phyloP scores from a whole-genome alignment of 2,113 vertebrate species.

The Prinia subflava region DNA sequence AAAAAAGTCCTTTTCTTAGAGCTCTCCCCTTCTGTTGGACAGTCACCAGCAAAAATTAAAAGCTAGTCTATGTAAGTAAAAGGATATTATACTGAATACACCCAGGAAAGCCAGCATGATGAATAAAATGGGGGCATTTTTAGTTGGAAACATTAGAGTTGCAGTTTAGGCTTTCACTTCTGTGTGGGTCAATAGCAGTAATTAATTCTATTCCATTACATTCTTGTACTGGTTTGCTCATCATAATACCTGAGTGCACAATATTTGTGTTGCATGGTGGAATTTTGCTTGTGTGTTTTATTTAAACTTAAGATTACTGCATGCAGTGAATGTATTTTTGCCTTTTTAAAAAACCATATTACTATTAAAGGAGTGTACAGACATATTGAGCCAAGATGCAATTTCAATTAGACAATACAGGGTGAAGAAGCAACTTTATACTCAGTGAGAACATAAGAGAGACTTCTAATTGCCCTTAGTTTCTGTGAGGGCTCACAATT shows the following conservation, averaged over 20 bases:
- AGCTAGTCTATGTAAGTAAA: not conserved
- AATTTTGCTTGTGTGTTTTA: not conserved
- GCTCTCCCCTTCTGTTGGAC: not conserved
- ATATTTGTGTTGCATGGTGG: not conserved
- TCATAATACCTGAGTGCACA: not conserved
- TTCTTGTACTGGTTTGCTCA: not conserved
- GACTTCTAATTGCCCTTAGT: not conserved
- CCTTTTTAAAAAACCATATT: not conserved
- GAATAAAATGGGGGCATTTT: constrained; percentile 20
- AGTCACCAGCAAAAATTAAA: not conserved
- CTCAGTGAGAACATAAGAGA: not conserved
- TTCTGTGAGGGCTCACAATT: not conserved
- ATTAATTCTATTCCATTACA: constrained; percentile 19
- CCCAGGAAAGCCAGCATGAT: not conserved
- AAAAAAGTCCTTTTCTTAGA: not conserved
- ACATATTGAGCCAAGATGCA: not conserved
- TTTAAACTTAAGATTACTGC: not conserved
- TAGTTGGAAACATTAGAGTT: not conserved
- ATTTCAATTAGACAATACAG: not conserved
- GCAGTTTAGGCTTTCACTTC: constrained; percentile 13
- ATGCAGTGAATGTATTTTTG: not conserved
- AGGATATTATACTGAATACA: not conserved
- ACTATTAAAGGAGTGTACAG: not conserved
- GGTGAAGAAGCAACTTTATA: not conserved
- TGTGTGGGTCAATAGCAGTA: not conserved